Evolutionary conservation across 2,888 invertebrate genomes (phyloP).

Genomic region (Lysandra coridon): DNA sequence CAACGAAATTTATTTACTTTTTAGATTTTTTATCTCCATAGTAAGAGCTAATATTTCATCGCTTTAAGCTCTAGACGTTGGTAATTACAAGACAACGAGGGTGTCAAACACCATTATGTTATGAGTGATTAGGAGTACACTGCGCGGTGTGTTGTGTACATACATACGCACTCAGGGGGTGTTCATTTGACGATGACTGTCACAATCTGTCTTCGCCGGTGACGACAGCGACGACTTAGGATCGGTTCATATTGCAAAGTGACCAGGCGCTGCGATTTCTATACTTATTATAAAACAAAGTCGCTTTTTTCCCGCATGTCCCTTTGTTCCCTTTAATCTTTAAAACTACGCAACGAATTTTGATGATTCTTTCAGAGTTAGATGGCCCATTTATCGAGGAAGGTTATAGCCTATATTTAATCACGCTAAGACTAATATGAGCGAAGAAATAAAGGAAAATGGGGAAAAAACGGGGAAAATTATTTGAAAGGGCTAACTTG

Average conservation of each 20-base stretch:
- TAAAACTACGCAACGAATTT: too few species aligned
- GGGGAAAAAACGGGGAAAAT: too few species aligned
- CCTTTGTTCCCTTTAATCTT: too few species aligned
- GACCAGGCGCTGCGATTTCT: too few species aligned
- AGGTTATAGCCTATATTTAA: too few species aligned
- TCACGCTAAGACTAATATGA: too few species aligned
- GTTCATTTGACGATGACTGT: conserved; percentile 76
- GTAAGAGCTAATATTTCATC: background rate
- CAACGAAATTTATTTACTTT: background rate
- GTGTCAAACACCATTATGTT: background rate
- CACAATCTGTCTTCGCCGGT: conserved; percentile 69
- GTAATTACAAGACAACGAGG: background rate
- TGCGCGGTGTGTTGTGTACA: conserved; percentile 49
- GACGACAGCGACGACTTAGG: conserved; percentile 45
- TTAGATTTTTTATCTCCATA: background rate
- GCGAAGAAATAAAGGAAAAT: too few species aligned
- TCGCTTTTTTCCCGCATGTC: too few species aligned
- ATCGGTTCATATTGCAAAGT: background rate
- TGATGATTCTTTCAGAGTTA: too few species aligned
- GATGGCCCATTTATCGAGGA: too few species aligned
- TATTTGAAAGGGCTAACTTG: too few species aligned
- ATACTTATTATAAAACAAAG: too few species aligned
- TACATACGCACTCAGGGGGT: conserved; percentile 73
- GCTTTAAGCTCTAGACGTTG: background rate
- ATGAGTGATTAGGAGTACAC: conserved; percentile 9